These are phyloP conservation scores for Limanda limanda DNA, from an alignment of 2,113 vertebrate species.

Conservation along the genomic window DNA sequence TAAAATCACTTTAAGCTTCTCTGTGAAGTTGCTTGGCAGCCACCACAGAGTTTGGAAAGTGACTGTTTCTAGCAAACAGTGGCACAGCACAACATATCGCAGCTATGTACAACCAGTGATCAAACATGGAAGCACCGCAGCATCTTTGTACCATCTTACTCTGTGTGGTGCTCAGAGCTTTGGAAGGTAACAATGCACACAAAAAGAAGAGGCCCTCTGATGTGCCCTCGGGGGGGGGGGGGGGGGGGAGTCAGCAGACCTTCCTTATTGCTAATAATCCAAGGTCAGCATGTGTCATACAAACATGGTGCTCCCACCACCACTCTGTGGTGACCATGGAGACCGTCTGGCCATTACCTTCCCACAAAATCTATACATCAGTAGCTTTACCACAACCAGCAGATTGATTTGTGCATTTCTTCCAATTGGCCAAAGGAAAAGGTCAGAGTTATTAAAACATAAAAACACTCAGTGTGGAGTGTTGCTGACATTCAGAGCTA, in stretches of 20 bases:
- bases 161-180: not conserved
- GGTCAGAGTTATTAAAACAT: slow-evolving; percentile 69
- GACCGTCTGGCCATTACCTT: slow-evolving; percentile 38
- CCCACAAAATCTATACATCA: slow-evolving; percentile 53
- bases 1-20: not conserved
- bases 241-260: not conserved
- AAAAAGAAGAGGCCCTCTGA: not conserved
- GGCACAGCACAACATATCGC: not conserved
- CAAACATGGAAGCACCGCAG: no score
- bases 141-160: not conserved
- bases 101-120: no score
- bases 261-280: slow-evolving; percentile 46
- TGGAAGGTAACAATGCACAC: not conserved
- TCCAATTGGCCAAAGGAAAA: slow-evolving; percentile 62
- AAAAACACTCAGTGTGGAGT: slow-evolving; percentile 51
- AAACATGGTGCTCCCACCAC: slow-evolving; percentile 11
- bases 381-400: slow-evolving; percentile 35
- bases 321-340: slow-evolving; percentile 22
- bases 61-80: not conserved
- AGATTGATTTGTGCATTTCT: slow-evolving; percentile 48
- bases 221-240: not conserved
- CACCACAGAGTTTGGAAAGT: not conserved
- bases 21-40: not conserved
- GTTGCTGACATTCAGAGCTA: slow-evolving; percentile 57
- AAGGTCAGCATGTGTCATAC: not conserved